phyloP scores from a whole-genome alignment of 2,113 vertebrate genomes.

The Marmota flaviventris region DNA sequence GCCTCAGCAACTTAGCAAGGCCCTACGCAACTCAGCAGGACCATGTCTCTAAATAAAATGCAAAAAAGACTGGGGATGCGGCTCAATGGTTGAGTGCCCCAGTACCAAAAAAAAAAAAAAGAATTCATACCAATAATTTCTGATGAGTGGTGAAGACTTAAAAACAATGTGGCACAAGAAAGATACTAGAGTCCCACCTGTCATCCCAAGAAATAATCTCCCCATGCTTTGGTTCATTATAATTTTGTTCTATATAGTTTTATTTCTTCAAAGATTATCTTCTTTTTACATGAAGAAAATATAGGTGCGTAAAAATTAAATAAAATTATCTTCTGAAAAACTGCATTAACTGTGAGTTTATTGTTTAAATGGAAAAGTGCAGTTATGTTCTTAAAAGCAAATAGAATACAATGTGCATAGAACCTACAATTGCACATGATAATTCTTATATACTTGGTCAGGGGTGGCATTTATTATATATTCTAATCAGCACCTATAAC shows the following conservation, averaged over 20 bases:
- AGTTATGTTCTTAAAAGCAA: neutral
- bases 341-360: neutral
- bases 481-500: neutral
- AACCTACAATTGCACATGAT: neutral
- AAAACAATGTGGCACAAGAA: neutral
- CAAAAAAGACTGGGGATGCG: too few relatives aligned
- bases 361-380: neutral
- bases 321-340: constrained; percentile 13
- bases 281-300: neutral
- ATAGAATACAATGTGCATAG: neutral
- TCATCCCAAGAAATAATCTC: neutral
- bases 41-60: too few relatives aligned
- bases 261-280: neutral
- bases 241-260: neutral
- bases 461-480: neutral
- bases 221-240: neutral
- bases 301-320: neutral
- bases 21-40: too few relatives aligned
- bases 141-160: neutral
- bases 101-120: neutral
- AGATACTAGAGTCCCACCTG: neutral
- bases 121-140: neutral
- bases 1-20: too few relatives aligned
- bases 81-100: too few relatives aligned
- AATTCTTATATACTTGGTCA: neutral